A percentile compares a stretch with the other conserved stretches of the same genome.
phyloP scores from a whole-genome alignment of 2,113 vertebrate species.

The Megaptera novaeangliae region DNA sequence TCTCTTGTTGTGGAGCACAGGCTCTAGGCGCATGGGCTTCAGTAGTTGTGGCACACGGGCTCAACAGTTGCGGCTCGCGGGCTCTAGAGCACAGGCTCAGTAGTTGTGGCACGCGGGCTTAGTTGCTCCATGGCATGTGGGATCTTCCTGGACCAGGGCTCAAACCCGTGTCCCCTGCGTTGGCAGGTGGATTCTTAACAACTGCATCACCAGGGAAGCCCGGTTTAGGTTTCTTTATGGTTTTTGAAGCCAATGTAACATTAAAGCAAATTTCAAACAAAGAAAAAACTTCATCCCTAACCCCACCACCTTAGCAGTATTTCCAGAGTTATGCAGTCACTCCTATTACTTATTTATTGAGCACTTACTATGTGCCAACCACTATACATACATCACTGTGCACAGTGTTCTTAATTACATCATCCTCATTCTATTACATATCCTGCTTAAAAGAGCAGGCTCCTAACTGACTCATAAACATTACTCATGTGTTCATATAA shows the following conservation, averaged over 20 bases:
- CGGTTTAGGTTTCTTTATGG: background rate
- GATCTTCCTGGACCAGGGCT: too few relatives aligned
- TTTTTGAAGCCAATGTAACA: background rate
- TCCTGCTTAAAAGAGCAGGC: background rate
- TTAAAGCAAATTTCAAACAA: background rate
- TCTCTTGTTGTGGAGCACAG: too few relatives aligned
- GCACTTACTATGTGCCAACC: background rate
- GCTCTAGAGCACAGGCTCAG: too few relatives aligned
- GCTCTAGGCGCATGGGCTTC: accelerated
- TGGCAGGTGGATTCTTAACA: too few relatives aligned
- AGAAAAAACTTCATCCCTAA: background rate
- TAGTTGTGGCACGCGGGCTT: too few relatives aligned
- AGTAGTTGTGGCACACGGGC: too few relatives aligned
- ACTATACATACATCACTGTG: background rate
- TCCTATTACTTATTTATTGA: background rate
- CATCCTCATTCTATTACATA: background rate
- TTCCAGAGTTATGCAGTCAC: background rate
- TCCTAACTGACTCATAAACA: background rate
- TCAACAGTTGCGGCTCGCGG: too few relatives aligned
- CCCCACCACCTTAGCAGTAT: background rate
- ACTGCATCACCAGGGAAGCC: too few relatives aligned
- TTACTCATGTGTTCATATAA: background rate
- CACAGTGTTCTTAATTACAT: background rate
- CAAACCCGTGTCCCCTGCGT: too few relatives aligned
- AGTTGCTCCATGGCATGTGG: too few relatives aligned